Evolutionary conservation across 2,113 vertebrate species (phyloP).

Genomic region (Dicrurus megarhynchus): DNA sequence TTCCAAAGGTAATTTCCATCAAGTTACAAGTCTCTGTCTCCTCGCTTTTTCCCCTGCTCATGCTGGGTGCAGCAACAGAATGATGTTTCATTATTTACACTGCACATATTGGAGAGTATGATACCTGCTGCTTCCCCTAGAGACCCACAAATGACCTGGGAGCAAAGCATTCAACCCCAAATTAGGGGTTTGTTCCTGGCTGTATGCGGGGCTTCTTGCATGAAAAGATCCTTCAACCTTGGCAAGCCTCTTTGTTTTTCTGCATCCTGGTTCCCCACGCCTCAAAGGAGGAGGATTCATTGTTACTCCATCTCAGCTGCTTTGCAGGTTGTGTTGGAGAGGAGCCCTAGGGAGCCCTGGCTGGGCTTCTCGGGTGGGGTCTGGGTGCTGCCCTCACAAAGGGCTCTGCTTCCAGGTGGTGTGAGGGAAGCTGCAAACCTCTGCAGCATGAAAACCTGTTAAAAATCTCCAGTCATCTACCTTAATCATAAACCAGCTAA

Average conservation of each 20-base stretch:
- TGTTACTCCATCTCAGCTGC: background rate
- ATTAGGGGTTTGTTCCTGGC: background rate
- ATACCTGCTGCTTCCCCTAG: background rate
- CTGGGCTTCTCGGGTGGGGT: rapidly evolving
- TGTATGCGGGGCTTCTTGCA: rapidly evolving
- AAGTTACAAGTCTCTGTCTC: background rate
- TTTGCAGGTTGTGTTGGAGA: background rate
- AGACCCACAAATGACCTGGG: background rate
- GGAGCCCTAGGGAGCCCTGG: background rate
- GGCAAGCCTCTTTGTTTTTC: background rate
- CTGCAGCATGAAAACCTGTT: background rate
- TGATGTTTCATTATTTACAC: background rate
- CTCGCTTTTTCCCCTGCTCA: rapidly evolving
- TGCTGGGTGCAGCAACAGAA: background rate
- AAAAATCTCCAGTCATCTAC: background rate
- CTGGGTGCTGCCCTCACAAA: rapidly evolving
- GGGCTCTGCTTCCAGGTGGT: background rate
- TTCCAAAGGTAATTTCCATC: background rate
- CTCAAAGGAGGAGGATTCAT: background rate
- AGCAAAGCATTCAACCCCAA: background rate
- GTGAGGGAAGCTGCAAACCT: background rate
- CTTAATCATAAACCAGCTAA: background rate
- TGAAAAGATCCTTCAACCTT: background rate
- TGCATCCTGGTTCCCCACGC: rapidly evolving
- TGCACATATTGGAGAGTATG: background rate